Evolutionary conservation across 2,797 vertebrate genomes (phyloP).

Genomic region (Cyprinodon diabolis): DNA sequence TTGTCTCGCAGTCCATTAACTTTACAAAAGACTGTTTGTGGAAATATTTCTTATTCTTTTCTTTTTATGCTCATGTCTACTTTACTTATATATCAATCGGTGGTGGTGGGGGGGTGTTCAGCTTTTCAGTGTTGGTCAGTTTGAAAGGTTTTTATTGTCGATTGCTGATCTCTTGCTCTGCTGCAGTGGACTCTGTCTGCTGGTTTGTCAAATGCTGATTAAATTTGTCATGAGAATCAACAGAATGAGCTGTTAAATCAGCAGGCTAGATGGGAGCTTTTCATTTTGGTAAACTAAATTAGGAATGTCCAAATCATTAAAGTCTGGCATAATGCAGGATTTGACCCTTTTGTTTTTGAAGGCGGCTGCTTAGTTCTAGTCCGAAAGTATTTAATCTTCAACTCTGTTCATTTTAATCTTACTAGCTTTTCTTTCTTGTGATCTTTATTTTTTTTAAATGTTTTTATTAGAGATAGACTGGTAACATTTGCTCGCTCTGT

Average conservation of each 20-base stretch:
- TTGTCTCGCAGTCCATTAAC: conserved; percentile 55
- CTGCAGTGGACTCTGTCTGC: conserved; percentile 8
- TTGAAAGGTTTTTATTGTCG: conserved; percentile 33
- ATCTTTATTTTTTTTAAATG: no score
- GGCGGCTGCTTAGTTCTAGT: background rate
- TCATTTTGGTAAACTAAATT: background rate
- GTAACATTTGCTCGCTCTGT: background rate
- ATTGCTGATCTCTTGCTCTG: conserved; percentile 12
- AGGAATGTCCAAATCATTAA: background rate
- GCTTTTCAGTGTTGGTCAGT: conserved; percentile 42
- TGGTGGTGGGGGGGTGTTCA: conserved; percentile 17
- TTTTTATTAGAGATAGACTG: background rate
- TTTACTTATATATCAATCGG: conserved; percentile 1
- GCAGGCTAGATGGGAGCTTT: conserved; percentile 10
- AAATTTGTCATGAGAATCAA: conserved; percentile 24
- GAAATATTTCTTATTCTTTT: conserved; percentile 43
- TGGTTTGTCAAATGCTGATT: conserved; percentile 24
- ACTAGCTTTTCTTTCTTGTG: background rate
- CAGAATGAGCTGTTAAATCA: conserved; percentile 3
- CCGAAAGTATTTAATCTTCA: background rate
- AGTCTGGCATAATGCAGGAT: background rate
- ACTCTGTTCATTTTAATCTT: background rate
- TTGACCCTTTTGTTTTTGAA: background rate
- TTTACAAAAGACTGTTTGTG: conserved; percentile 41
- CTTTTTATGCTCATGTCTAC: conserved; percentile 35